Base-by-base conservation (phyloP, 2,888 invertebrate genomes). In the Oscheius sp. region DNA sequence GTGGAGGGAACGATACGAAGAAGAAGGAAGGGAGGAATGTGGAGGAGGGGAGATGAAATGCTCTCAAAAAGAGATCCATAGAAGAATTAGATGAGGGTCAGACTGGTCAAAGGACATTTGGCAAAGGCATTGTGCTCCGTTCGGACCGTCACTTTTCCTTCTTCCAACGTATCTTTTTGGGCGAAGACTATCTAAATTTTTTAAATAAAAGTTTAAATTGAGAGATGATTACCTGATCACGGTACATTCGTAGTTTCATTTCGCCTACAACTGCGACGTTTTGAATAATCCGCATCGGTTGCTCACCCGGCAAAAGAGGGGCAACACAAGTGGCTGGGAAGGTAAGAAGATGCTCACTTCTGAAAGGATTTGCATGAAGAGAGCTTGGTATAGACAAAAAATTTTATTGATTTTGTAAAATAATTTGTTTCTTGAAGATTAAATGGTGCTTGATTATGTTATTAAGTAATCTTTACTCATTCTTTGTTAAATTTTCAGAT, bases 131-230 rank as follows among this genome's bases (percentile, higher is more conserved):
- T 79, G 68, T 82, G 80, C 67, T 81, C 85, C 26, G 80, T 85
- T 41, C 85, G 74, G 26, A 85, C 77, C 2, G 77, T 75, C 14
- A 85, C 81, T 61, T 80, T 76, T 36, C 78, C 80, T 32, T 84
- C 80, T 22, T 67, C 44, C 22, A 85, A 65, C 22, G 82, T 81
- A 47, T 85, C 82, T 1, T 85, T 81, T 54, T 84, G 83, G 4
- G 81, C 85, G 59, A 85, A 85, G 8, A 85, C 84, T n/a, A 84
- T 80, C 82, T 82, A 70, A 49, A 80, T 68, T 61, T 57, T 17
- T 28, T 51, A 2, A 22, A 30, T 26, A 14, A 17, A 2, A 30
- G 8, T 14, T 28, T 12, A 8, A 28, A 32, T 9, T 14, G 26
- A 17, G 17, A 12, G 22, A 3, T 20, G 33, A 64, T 57, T 51